Conservation (phyloP, 2,888 invertebrate species). For the Morpho helenor region DNA sequence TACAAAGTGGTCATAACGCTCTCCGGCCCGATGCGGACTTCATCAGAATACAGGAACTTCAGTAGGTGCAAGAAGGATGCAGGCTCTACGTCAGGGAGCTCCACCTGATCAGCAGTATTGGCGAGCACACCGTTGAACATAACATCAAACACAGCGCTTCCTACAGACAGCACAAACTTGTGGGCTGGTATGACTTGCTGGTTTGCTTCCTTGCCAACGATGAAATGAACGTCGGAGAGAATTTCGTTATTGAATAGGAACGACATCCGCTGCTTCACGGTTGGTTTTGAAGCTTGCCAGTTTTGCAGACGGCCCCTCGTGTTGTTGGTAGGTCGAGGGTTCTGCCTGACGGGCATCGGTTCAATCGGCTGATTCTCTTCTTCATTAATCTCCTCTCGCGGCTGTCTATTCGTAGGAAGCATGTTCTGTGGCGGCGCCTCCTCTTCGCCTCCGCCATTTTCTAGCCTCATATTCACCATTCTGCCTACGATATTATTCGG, state of each 20-base stretch:
- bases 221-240: conserved; percentile 85
- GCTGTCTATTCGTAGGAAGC: conserved; percentile 71
- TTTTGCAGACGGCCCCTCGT: conserved; percentile 76
- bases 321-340: conserved; percentile 61
- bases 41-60: conserved; percentile 88
- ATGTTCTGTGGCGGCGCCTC: conserved; percentile 72
- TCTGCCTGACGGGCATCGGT: conserved; percentile 55
- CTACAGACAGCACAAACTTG: conserved; percentile 88
- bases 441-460: conserved; percentile 54
- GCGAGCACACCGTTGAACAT: conserved; percentile 90
- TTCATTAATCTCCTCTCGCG: conserved; percentile 50
- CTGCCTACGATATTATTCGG: conserved; percentile 67
- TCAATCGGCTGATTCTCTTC: conserved; percentile 56
- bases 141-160: conserved; percentile 92
- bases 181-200: conserved; percentile 88
- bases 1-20: conserved; percentile 93
- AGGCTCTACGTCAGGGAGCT: conserved; percentile 91
- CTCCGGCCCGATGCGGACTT: conserved; percentile 90
- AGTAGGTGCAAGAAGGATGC: conserved; percentile 88
- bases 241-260: conserved; percentile 77
- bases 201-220: conserved; percentile 85
- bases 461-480: conserved; percentile 56
- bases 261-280: conserved; percentile 86
- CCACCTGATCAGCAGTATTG: conserved; percentile 84
- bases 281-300: conserved; percentile 87